phyloP scores from a whole-genome alignment of 2,888 invertebrate species.

The Tenthredo notha region DNA sequence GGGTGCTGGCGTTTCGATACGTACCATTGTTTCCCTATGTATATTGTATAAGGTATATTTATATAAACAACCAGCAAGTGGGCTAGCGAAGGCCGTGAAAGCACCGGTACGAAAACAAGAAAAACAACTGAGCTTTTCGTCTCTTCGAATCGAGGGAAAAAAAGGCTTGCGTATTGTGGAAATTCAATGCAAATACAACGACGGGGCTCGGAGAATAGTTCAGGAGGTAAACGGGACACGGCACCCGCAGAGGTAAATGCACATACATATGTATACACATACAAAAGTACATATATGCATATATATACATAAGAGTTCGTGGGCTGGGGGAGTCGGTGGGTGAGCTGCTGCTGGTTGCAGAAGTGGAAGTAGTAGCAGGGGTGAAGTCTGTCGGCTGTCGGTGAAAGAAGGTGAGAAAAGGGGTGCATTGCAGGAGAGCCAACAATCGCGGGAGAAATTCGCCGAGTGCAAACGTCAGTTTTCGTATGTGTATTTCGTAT shows the following conservation, averaged over 20 bases:
- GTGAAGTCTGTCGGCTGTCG: constrained; percentile 39
- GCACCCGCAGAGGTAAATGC: constrained; percentile 20
- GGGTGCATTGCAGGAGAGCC: constrained; percentile 39
- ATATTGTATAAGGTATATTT: constrained; percentile 4
- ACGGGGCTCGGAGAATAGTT: constrained; percentile 17
- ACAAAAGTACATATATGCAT: neutral
- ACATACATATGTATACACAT: neutral
- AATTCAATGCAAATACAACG: constrained; percentile 50
- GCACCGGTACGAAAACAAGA: constrained; percentile 26
- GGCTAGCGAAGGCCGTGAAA: constrained; percentile 30
- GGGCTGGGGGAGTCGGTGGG: neutral
- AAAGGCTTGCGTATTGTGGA: constrained; percentile 41
- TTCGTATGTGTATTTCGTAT: constrained; percentile 10
- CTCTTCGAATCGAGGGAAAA: constrained; percentile 31
- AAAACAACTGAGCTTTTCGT: constrained; percentile 27
- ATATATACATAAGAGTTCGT: neutral
- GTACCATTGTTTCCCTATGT: constrained; percentile 14
- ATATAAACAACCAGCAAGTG: constrained; percentile 39
- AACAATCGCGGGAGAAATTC: constrained; percentile 33
- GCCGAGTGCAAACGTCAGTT: constrained; percentile 32
- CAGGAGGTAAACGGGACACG: constrained; percentile 37
- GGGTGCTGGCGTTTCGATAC: neutral
- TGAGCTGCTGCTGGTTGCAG: neutral
- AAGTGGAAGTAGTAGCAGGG: neutral
- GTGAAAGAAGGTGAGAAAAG: constrained; percentile 43